Conservation (phyloP, 2,888 invertebrate species). For the Cheilosia urbana region DNA sequence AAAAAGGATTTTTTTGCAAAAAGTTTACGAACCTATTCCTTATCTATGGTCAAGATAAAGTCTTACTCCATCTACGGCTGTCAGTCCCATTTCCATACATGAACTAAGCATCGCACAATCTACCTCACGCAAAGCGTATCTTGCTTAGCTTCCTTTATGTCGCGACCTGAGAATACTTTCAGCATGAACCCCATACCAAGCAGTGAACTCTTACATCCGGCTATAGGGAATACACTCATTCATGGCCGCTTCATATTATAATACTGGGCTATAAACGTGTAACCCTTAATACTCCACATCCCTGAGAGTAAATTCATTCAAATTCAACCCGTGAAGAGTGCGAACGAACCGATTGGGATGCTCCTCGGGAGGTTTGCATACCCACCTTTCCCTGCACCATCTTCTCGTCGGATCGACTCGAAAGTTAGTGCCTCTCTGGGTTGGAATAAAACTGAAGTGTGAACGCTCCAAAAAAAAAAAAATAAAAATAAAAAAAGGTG, state of each 20-base stretch:
- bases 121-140: conserved; percentile 23
- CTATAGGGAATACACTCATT: conserved; percentile 36
- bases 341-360: conserved; percentile 48
- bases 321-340: conserved; percentile 54
- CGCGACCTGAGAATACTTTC: conserved; percentile 43
- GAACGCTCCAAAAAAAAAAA: conserved; percentile 27
- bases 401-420: not conserved
- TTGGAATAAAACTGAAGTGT: conserved; percentile 43
- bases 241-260: conserved; percentile 14
- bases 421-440: conserved; percentile 26
- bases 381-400: conserved; percentile 14
- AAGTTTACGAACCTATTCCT: not conserved
- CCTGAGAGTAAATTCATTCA: conserved; percentile 57
- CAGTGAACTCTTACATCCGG: not conserved
- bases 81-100: not conserved
- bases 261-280: conserved; percentile 53
- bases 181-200: conserved; percentile 21
- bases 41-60: conserved; percentile 25
- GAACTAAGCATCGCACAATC: conserved; percentile 22
- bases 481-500: conserved; percentile 12
- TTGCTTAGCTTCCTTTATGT: conserved; percentile 40
- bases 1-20: not conserved
- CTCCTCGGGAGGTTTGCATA: conserved; percentile 33
- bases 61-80: too few species aligned
- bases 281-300: conserved; percentile 64